Percentiles rank a stretch among this genome's conserved stretches.
Evolutionary conservation across 2,888 invertebrate genomes (phyloP).

Genomic region (Globia sparganii): DNA sequence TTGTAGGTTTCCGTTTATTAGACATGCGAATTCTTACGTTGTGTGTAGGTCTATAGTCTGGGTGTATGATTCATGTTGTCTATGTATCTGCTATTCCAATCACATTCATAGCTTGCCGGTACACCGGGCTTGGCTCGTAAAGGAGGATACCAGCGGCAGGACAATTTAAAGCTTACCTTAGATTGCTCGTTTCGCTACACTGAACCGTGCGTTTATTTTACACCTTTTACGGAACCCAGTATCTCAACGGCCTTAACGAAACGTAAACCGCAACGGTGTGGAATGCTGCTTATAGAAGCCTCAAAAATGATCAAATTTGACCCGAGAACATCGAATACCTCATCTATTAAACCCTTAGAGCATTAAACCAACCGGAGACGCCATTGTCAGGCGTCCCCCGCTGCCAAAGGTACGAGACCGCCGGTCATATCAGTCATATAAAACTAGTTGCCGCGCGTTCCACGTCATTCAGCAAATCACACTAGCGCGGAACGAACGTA

Average conservation of each 20-base stretch:
- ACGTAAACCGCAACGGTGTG: not conserved
- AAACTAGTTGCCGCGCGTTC: too few relatives aligned
- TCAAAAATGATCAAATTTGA: not conserved
- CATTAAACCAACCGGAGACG: too few relatives aligned
- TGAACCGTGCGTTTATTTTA: conserved; percentile 27
- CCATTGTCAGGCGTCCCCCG: too few relatives aligned
- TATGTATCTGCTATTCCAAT: not conserved
- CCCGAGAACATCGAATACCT: not conserved
- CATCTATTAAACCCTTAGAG: too few relatives aligned
- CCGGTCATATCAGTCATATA: too few relatives aligned
- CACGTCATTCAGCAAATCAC: too few relatives aligned
- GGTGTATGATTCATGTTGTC: not conserved
- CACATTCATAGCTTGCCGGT: not conserved
- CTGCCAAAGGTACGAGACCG: too few relatives aligned
- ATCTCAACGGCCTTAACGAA: not conserved
- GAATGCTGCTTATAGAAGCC: conserved; percentile 6
- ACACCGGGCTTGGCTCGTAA: conserved; percentile 21
- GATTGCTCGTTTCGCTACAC: conserved; percentile 17
- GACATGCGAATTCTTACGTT: conserved; percentile 1
- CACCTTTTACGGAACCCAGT: conserved; percentile 13
- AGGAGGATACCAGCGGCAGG: conserved; percentile 10
- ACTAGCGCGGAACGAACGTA: too few relatives aligned
- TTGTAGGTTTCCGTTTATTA: conserved; percentile 2
- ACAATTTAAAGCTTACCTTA: conserved; percentile 29
- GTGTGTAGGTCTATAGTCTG: conserved; percentile 2